Base-by-base conservation (phyloP, 2,113 vertebrate species). In the Ictidomys tridecemlineatus region DNA sequence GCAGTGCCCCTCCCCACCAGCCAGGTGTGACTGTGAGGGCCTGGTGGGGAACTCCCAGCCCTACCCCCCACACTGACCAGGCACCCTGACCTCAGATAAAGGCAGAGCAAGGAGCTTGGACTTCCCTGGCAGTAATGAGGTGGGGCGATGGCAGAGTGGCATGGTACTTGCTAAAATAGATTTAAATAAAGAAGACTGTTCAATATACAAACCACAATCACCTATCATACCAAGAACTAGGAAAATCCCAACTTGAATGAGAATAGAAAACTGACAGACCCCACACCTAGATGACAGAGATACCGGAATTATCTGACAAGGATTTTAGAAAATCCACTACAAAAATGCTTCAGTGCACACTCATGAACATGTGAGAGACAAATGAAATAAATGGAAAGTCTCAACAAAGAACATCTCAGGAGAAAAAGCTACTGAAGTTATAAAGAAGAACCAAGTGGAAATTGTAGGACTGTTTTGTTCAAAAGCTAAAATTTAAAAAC, bases 301-400 rank as follows among this genome's bases (percentile, higher is more conserved):
- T 61, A 18, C 39, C 79, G 9, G 76, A 80, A 77, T 96, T 87
- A 90, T 48, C 70, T 88, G 77, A 94, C 61, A 72, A 91, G 32
- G 18, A 30, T 56, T 89, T 97, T 87, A 88, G 89, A 87, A 45
- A 34, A 88, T 72, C 30, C 39, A 53, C 73, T 18, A 42, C 37
- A 45, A 94, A 88, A 83, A 85, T 86, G 69, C 37, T 93, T 85
- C 92, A 73, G 1, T 96, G 78, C 91, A 16, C 45, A 89, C 63
- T 78, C 30, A 74, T 13, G 20, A 93, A 86, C 76, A 74, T 58
- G 16, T 18, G 78, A 24, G 24, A 76, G 51, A 56, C 18, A 87
- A 82, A 73, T 30, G 13, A 53, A 70, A 84, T 48, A 78, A 77
- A 63, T 37, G 89, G 17, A 24, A 95, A 76, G 32, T 48, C 39